Base-by-base conservation (phyloP, 1,140 invertebrate genomes). In the Ericerus pela region DNA sequence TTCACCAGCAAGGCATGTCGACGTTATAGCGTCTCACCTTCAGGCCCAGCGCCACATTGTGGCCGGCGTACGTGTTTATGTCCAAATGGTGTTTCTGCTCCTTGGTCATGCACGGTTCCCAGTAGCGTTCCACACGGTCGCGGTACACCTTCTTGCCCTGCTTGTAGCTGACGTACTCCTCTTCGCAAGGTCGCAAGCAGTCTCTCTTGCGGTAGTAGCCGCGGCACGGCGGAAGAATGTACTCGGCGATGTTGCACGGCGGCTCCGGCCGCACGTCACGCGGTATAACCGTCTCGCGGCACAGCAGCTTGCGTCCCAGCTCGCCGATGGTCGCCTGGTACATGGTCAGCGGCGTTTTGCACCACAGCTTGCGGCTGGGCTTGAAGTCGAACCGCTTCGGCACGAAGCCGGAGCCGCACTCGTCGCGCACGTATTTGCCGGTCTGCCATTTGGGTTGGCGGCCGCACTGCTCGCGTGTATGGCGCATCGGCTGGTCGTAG, bases 301-400 rank as follows among this genome's bases (percentile, higher is more conserved):
- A 47, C 18, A 47, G 16, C 8, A 47, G 22, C 41, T 47, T 18
- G 2, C 41, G 3, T 22, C 41, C 41, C 12, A 47, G 20, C 41
- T 47, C 41, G 41, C 41, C 41, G 41, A 47, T 47, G 41, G 41
- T 47, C 41, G 41, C 41, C 41, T 47, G 41, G 41, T 47, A 47
- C 41, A 47, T 47, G 10, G 12, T 22, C 3, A 47, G 41, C 41
- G 41, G 41, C 41, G 41, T 47, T 16, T 47, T 47, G 20, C 41
- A 47, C 41, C 41, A 47, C 2, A 47, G 3, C 4, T 47, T 47
- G 41, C 41, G 41, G 26, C 41, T 47, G 8, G 10, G 10, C 41
- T 14, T 47, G 41, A 47, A 47, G 14, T 47, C 16, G 41, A 47
- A 47, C 20, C 41, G 2, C 18, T 27, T 47, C 26, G 41, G 41